These are phyloP conservation scores for Embidobia sp. DNA, from an alignment of 2,888 invertebrate genomes.

Conservation along the genomic window DNA sequence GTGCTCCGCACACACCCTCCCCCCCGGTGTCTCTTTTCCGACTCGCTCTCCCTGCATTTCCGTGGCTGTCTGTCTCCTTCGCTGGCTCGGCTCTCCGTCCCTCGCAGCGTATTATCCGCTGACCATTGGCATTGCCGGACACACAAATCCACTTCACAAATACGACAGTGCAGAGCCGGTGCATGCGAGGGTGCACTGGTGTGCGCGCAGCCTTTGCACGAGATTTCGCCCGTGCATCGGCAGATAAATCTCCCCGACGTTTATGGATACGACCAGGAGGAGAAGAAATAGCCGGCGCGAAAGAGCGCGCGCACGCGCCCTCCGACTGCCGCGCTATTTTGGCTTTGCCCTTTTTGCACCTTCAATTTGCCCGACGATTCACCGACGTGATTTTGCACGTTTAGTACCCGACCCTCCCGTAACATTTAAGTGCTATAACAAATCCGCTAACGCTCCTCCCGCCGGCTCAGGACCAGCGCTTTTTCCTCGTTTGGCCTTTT, in stretches of 20 bases:
- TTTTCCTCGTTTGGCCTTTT: conserved; percentile 25
- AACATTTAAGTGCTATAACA: conserved; percentile 55
- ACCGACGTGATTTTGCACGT: conserved; percentile 70
- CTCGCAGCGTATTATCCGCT: conserved; percentile 53
- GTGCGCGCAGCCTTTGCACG: conserved; percentile 68
- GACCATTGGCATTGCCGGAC: conserved; percentile 65
- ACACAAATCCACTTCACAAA: conserved; percentile 66
- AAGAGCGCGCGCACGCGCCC: conserved; percentile 4
- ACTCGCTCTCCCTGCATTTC: no score
- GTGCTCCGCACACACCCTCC: conserved; percentile 10
- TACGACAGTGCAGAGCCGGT: conserved; percentile 62
- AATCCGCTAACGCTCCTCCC: conserved; percentile 46
- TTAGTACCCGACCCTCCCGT: conserved; percentile 66
- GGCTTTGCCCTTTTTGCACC: conserved; percentile 69
- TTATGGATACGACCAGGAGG: conserved; percentile 74
- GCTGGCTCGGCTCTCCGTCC: conserved; percentile 5
- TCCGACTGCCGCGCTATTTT: conserved; percentile 54
- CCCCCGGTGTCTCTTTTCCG: not conserved
- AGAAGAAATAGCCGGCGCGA: conserved; percentile 63
- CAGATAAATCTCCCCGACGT: conserved; percentile 79
- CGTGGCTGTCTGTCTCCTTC: no score
- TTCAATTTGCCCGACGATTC: conserved; percentile 72
- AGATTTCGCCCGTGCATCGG: conserved; percentile 75
- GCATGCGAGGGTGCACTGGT: conserved; percentile 42
- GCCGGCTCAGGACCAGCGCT: conserved; percentile 31